phyloP scores from a whole-genome alignment of 2,797 vertebrate species.

The Syngnathus acus region DNA sequence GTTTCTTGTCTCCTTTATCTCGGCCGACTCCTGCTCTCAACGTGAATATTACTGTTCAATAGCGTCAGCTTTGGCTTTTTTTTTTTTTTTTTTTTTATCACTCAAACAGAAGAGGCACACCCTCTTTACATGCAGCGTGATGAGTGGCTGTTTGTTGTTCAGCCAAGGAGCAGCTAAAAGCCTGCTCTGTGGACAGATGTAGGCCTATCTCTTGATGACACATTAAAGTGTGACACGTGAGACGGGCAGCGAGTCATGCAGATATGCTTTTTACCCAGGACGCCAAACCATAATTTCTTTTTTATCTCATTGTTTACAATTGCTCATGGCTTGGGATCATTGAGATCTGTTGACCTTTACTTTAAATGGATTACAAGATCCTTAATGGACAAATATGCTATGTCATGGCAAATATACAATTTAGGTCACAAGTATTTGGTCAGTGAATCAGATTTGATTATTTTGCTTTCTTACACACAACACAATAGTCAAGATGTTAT shows the following conservation, averaged over 20 bases:
- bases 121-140: not conserved
- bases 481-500: not conserved
- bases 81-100: not conserved
- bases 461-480: not conserved
- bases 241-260: not conserved
- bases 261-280: not conserved
- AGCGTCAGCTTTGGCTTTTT: not conserved
- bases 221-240: not conserved
- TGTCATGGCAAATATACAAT: too few species aligned
- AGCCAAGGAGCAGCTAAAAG: not conserved
- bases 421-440: not conserved
- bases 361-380: not conserved
- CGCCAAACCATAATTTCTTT: not conserved
- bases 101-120: not conserved
- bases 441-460: not conserved
- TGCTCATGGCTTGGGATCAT: not conserved
- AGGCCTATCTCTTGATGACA: slow-evolving; percentile 1
- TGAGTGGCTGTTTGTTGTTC: not conserved
- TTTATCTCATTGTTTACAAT: not conserved
- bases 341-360: not conserved
- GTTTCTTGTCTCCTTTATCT: not conserved
- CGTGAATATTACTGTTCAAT: slow-evolving; percentile 1
- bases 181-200: not conserved
- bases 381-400: not conserved
- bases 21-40: not conserved